Evolutionary conservation across 2,888 invertebrate species (phyloP), one percentile per base, ranked within the genome.

Genomic region (Megalurothrips usitatus): DNA sequence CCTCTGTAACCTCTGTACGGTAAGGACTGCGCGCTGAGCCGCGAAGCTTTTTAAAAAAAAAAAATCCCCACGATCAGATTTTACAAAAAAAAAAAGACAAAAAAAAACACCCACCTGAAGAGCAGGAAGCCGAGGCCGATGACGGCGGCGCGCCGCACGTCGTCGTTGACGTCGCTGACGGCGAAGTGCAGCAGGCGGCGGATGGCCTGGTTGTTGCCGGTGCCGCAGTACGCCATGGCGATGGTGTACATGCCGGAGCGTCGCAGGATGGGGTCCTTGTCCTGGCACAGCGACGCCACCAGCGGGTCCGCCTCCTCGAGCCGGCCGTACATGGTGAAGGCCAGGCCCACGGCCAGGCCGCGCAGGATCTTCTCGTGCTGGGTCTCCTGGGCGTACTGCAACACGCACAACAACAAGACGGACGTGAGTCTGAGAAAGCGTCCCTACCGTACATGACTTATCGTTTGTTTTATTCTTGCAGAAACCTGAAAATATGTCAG

Each of bases 281-380:
- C 98, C 82, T 94, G 92, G 83, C 94, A 91, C 79, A 99, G 90
- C 84, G 95, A 95, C 83, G 94, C 94, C 79, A 99, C 96, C 81
- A 98, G 90, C 9, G 94, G 93, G 89, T 99, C 98, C 14, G 98
- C 98, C 87, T 98, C 98, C 87, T 99, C 99, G 83, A 98, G 90
- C 28, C 97, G 92, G 14, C 98, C 98, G 87, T 97, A 99, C 96
- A 98, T 98, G 1, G 96, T 96, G 83, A 99, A 92, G 0, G 98
- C 92, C 83, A 99, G 97, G 82, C 99, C 99, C 10, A 99, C 95
- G 23, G 99, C 98, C 83, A 99, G 89, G 52, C 99, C 99, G 78
- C 99, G 92, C 82, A 99, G 90, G 86, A 99, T 99, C 88, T 99
- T 99, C 87, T 99, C 99, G 87, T 99, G 99, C 87, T 97, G 96